Base-by-base conservation (phyloP, 2,888 invertebrate species). In the Agrotis puta region DNA sequence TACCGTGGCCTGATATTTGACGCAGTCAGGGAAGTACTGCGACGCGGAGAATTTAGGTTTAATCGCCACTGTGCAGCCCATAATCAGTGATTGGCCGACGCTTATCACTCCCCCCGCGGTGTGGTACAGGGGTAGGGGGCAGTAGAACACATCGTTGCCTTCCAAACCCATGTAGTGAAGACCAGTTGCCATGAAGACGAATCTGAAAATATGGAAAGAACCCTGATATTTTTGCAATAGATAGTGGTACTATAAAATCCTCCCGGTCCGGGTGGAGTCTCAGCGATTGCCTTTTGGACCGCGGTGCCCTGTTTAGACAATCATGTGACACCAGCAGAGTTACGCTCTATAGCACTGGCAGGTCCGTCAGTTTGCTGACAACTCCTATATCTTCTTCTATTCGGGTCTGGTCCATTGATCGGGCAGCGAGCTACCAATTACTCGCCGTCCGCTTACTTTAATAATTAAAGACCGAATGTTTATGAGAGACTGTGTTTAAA, bases 1-100 rank as follows among this genome's bases (percentile, higher is more conserved):
- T 95, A 99, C 99, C 87, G 99, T 99, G 89, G 99, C 99, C n/a
- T 99, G 97, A 92, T 99, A 98, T 91, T 98, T 98, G 64, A 97
- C 97, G 91, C 99, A 99, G 91, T 99, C 99, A 0, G 97, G 97
- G 97, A 99, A 99, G 94, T 98, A 99, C 69, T 98, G 97, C 16
- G 98, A 98, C 0, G 99, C 99, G 0, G 99, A 99, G 94, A 99
- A 99, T 94, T 99, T 99, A 86, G 97, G 97, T 62, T 98, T 97
- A 61, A 99, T 97, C 0, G 98, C 98, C 61, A 98, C 97, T 0
- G 99, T 98, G 73, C 97, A 97, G 16, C 99, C 99, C 92, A 97
- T 97, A 65, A 98, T 94, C 72, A 98, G 85, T 63, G 98, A 97
- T 90, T 98, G 98, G 0, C 99, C 99, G 58, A 98, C 96, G 67